phyloP scores from a whole-genome alignment of 2,888 invertebrate species.

The Agonopterix heracliana region DNA sequence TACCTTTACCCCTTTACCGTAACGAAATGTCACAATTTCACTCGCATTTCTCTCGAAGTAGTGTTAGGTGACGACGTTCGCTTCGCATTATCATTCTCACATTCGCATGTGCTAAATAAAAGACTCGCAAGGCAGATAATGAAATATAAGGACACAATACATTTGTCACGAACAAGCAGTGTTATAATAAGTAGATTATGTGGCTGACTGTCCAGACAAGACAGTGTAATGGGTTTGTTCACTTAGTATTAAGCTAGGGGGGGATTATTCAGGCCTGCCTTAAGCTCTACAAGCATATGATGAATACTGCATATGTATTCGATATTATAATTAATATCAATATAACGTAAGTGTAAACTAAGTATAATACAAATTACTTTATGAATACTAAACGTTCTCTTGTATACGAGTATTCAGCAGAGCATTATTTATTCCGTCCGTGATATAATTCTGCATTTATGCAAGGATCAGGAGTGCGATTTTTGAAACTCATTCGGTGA shows the following conservation, averaged over 20 bases:
- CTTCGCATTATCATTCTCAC: background rate
- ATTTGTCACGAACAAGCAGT: conserved; percentile 12
- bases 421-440: no score
- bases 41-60: conserved; percentile 1
- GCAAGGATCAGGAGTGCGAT: no score
- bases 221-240: conserved; percentile 22
- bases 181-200: conserved; percentile 13
- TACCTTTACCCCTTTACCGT: no score
- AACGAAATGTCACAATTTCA: background rate
- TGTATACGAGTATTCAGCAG: no score
- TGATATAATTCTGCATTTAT: no score
- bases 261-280: background rate
- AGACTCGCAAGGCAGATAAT: conserved; percentile 5
- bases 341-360: no score
- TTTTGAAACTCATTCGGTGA: no score
- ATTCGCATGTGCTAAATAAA: conserved; percentile 1
- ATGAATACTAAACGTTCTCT: no score
- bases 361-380: no score
- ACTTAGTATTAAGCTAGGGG: conserved; percentile 13
- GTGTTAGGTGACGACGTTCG: background rate
- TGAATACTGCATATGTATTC: no score
- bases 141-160: conserved; percentile 1
- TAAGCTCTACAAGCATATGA: background rate
- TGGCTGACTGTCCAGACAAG: conserved; percentile 11
- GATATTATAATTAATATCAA: no score